phyloP scores from a whole-genome alignment of 2,113 vertebrate genomes.

The Herpailurus yagouaroundi region DNA sequence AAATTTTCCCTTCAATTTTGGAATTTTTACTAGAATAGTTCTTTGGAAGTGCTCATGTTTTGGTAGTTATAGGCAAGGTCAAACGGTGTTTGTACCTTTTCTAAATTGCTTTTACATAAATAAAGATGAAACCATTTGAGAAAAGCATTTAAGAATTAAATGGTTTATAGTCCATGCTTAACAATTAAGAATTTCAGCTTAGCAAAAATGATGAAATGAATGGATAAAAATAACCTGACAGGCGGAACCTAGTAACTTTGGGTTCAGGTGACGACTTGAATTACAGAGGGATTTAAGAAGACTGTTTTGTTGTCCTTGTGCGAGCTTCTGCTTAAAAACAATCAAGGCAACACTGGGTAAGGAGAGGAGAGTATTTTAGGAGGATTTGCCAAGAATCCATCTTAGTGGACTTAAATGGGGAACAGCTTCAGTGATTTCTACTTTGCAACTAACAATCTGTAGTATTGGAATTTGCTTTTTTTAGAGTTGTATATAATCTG shows the following conservation, averaged over 20 bases:
- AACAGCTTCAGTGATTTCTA: neutral
- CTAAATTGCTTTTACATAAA: neutral
- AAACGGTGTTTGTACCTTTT: neutral
- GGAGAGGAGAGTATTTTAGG: neutral
- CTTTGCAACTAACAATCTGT: neutral
- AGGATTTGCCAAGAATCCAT: neutral
- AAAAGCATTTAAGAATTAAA: conserved; percentile 38
- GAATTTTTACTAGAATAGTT: conserved; percentile 20
- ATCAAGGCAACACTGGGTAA: fast-evolving
- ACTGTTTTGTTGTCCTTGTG: neutral
- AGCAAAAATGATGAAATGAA: neutral
- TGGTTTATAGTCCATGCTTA: neutral
- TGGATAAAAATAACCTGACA: neutral
- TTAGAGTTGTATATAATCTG: neutral
- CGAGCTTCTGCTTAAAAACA: neutral
- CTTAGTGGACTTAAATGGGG: neutral
- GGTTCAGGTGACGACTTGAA: neutral
- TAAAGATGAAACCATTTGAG: conserved; percentile 34
- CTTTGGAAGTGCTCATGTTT: neutral
- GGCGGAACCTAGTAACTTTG: neutral
- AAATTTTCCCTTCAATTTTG: conserved; percentile 40
- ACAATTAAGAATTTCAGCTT: conserved; percentile 6
- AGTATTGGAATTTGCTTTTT: neutral
- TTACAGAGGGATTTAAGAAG: neutral
- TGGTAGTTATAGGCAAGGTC: conserved; percentile 36